Evolutionary conservation across 2,888 invertebrate species (phyloP).

Genomic region (Lepas anatifera): DNA sequence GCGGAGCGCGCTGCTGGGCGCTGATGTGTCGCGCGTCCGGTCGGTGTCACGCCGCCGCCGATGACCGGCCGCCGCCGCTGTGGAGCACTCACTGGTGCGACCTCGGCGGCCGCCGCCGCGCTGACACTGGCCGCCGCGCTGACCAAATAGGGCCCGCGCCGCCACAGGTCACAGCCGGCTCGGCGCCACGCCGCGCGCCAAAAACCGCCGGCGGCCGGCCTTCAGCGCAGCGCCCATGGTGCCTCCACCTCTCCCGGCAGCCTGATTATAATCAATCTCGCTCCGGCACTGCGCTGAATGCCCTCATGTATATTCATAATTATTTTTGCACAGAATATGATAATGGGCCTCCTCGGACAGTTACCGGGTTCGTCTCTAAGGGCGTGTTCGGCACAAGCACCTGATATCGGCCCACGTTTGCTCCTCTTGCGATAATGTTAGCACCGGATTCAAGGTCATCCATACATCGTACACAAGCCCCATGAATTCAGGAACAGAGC

Average conservation of each 20-base stretch:
- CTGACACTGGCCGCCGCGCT: neutral
- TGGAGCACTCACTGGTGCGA: neutral
- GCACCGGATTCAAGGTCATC: too few species aligned
- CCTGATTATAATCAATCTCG: too few species aligned
- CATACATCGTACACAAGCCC: too few species aligned
- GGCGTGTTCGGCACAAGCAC: too few species aligned
- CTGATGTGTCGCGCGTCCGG: too few species aligned
- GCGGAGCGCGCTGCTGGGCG: too few species aligned
- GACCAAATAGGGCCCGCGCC: neutral
- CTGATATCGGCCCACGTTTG: too few species aligned
- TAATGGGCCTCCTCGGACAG: too few species aligned
- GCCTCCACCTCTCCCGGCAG: neutral
- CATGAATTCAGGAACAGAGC: too few species aligned
- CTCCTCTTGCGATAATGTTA: too few species aligned
- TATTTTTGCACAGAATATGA: neutral
- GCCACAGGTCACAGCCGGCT: neutral
- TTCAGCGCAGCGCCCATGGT: neutral
- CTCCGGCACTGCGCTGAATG: neutral
- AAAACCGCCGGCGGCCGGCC: neutral
- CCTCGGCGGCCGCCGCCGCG: neutral
- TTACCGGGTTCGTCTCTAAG: too few species aligned
- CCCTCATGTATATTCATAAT: neutral
- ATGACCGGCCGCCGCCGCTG: neutral
- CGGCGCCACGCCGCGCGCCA: neutral
- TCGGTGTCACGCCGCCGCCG: too few species aligned